Conservation (phyloP, 2,888 invertebrate genomes). For the Athetis lepigone region DNA sequence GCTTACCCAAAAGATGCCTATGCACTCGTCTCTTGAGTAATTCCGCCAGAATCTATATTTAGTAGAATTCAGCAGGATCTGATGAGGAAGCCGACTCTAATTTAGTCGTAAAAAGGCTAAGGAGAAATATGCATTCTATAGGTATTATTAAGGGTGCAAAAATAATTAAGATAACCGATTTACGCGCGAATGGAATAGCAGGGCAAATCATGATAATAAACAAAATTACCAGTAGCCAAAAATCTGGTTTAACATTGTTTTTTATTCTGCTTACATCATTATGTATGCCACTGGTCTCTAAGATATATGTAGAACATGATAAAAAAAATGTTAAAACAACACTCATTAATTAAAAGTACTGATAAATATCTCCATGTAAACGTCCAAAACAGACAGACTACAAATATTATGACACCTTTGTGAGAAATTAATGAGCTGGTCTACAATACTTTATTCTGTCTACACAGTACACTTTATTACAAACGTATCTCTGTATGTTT, state of each 20-base stretch:
- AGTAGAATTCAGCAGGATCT: no score
- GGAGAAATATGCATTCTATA: no score
- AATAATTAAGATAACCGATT: no score
- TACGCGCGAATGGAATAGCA: no score
- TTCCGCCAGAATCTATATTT: no score
- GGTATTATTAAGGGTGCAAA: no score
- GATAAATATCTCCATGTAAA: constrained; percentile 35
- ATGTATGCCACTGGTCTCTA: neutral
- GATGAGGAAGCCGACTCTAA: no score
- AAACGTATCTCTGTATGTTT: neutral
- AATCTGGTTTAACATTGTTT: neutral
- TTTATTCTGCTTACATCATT: neutral
- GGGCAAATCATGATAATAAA: no score
- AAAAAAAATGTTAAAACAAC: constrained; percentile 13
- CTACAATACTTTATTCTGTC: constrained; percentile 13
- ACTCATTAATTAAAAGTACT: constrained; percentile 28
- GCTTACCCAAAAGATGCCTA: no score
- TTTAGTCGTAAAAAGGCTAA: no score
- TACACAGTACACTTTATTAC: neutral
- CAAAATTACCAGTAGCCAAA: neutral
- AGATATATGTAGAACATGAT: neutral
- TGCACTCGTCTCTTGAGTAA: no score
- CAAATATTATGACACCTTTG: constrained; percentile 26
- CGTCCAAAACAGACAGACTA: constrained; percentile 20
- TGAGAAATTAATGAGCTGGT: constrained; percentile 40